Evolutionary conservation across 2,797 vertebrate species (phyloP), one percentile per base, ranked within the genome.

Genomic region (Pithecia hirsuta): DNA sequence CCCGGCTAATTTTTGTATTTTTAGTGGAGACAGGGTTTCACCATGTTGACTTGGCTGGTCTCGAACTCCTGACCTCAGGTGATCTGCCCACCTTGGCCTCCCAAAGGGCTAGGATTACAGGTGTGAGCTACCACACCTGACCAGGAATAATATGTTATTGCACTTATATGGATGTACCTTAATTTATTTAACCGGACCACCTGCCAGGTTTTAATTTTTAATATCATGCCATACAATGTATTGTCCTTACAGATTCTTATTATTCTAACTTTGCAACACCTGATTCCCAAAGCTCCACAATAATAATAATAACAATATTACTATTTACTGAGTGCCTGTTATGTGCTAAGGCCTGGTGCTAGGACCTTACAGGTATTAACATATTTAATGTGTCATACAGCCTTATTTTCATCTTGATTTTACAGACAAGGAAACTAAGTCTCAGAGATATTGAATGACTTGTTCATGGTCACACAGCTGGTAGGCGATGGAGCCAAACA

Each of bases 401-500:
- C 7, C 52, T 61, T 50, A 20, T 83, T 93, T 92, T 64, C 39
- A 30, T 57, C 81, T 55, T 17, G 36, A 78, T 52, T 78, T 95
- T 89, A 95, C 39, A 57, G n/a, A 78, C 76, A 64, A 93, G 22
- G 50, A 78, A 89, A 72, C 33, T 30, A 64, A 55, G 50, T 84
- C 64, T 91, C 44, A 89, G 75, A 72, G 22, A 76, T 7, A 5
- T 50, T 55, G 55, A 72, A 36, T 15, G 41, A 93, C 48, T 82
- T 26, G 12, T 48, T 76, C 50, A 90, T 55, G 70, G 36, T 72
- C 87, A 85, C 79, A 92, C 19, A 95, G 91, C 87, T 74, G 44
- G 28, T 36, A 67, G 59, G 12, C 3, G 17, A 52, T 50, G 52
- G 36, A 74, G 44, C 1, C 84, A 57, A 59, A 57, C 12, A 50